Evolutionary conservation across 2,888 invertebrate species (phyloP).

Genomic region (Epinotia bilunana): DNA sequence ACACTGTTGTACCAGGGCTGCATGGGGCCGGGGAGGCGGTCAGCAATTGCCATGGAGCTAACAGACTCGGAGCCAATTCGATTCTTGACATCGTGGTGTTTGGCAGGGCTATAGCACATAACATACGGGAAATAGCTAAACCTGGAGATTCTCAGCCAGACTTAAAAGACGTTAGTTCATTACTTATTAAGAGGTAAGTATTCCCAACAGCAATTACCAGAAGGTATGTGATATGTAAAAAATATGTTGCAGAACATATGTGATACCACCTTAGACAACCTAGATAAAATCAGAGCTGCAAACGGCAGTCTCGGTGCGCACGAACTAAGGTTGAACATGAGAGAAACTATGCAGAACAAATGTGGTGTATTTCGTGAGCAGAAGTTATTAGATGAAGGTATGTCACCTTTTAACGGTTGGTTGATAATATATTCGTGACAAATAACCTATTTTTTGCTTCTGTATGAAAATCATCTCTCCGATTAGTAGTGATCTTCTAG

Average conservation of each 20-base stretch:
- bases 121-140: constrained; percentile 90
- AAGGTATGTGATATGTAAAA: background rate
- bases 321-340: constrained; percentile 93
- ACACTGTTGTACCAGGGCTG: constrained; percentile 91
- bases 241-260: constrained; percentile 88
- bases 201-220: background rate
- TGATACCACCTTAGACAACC: constrained; percentile 93
- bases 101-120: constrained; percentile 96
- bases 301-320: constrained; percentile 91
- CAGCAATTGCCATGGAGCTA: constrained; percentile 98
- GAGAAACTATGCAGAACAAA: constrained; percentile 97
- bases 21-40: constrained; percentile 97
- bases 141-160: constrained; percentile 92
- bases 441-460: too few species aligned
- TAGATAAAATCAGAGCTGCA: constrained; percentile 91
- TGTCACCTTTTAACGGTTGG: background rate
- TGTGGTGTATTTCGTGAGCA: constrained; percentile 99
- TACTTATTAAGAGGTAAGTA: background rate
- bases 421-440: too few species aligned
- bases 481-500: too few species aligned
- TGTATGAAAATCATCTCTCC: too few species aligned
- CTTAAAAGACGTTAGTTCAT: constrained; percentile 86
- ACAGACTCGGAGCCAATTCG: constrained; percentile 99
- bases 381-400: constrained; percentile 92
- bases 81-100: constrained; percentile 98